A percentile compares a stretch with the other conserved stretches of the same genome.
phyloP scores from a whole-genome alignment of 1,140 invertebrate genomes.

The Brachystomella parvula region DNA sequence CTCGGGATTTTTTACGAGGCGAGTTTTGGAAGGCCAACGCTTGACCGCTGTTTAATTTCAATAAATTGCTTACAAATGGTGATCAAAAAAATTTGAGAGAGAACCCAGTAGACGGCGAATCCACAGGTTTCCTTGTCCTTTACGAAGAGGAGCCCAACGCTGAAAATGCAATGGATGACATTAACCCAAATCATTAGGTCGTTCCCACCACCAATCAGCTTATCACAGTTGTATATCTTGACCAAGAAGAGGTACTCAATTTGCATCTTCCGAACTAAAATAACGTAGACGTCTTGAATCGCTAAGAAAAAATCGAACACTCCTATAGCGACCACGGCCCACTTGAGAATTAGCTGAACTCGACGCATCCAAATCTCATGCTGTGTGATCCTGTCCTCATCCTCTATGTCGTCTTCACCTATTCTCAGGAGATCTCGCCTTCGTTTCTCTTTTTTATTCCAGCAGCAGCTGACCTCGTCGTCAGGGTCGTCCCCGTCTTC shows the following conservation, averaged over 20 bases:
- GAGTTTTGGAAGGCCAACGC: too few species aligned
- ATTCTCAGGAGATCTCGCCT: background rate
- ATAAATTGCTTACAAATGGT: background rate
- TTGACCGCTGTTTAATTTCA: too few species aligned
- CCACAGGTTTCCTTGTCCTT: background rate
- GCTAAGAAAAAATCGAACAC: background rate
- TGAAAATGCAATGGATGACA: background rate
- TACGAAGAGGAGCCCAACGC: background rate
- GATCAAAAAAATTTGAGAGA: background rate
- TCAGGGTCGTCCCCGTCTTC: conserved; percentile 2
- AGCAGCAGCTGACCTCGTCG: background rate
- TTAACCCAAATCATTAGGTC: background rate
- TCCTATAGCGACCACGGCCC: background rate
- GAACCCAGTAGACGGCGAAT: background rate
- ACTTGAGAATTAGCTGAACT: background rate
- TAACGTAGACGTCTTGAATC: background rate
- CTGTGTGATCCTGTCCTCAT: too few species aligned
- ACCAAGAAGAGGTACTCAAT: background rate
- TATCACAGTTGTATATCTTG: background rate
- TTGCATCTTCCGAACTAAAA: background rate
- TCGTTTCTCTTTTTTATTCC: background rate
- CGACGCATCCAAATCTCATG: background rate
- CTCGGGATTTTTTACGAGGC: too few species aligned
- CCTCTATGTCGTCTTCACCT: background rate
- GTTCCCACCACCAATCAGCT: background rate